Base-by-base conservation (phyloP, 2,888 invertebrate genomes). In the Invenusta paracnida region DNA sequence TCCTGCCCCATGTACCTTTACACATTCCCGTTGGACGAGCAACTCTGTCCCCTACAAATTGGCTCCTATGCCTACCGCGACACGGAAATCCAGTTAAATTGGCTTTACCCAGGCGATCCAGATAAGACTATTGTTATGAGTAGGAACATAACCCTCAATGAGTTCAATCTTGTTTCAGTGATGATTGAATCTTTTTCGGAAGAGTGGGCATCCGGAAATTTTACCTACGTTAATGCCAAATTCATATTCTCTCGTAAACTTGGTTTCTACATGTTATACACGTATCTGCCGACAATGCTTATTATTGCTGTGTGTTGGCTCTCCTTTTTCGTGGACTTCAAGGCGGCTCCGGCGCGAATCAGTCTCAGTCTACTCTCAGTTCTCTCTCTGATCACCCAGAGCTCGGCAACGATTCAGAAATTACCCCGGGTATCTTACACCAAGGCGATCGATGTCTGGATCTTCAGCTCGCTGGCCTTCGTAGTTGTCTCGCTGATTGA, bases 311-410 rank as follows among this genome's bases (percentile, higher is more conserved):
- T 86, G 13, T 31, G 31, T 29, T 86, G 86, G 86, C 66, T 86
- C 5, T 86, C 86, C 0, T 86, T 86, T 67, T 86, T 82, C 27
- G 86, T 86, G 31, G 86, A 86, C 25, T 81, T 86, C 29, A 86
- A 86, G 27, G 85, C 86, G 5, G 86, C 81, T 11, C 86, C 86
- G n/a, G 86, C 86, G n/a, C 29, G 86, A 30, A 86, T 86, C 25
- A 66, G 86, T 29, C 29, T 86, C 17, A 30, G 86, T 67, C 82
- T 86, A 17, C 67, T 86, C 17, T 86, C 86, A 17, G 66, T 86
- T 13, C 67, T 86, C n/a, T 30, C 85, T 0, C 29, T 86, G 13
- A 86, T 86, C 81, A 86, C 86, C 0, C 85, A 86, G 73, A 82
- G 81, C 29, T 23, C 85, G 0, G 81, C 86, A 27, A 86, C 73